Percentiles rank a stretch among this genome's conserved stretches.
These are phyloP conservation scores for Glossosoma conforme DNA, from an alignment of 1,140 invertebrate genomes.

Conservation along the genomic window DNA sequence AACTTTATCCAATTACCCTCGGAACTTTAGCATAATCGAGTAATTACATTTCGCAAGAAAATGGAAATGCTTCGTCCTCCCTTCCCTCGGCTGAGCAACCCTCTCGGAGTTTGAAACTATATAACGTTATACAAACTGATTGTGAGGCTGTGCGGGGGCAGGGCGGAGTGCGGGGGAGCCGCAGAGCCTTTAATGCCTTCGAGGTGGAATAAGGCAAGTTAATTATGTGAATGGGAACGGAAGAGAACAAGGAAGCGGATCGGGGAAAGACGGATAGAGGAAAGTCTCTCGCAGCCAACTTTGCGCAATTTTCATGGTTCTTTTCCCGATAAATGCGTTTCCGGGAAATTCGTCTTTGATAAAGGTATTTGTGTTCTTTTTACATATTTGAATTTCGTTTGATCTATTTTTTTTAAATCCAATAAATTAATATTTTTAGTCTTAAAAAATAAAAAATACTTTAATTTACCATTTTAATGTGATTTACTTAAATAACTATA, in stretches of 20 bases:
- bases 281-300: too few species aligned
- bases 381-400: too few species aligned
- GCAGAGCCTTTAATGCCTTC: slow-evolving; percentile 31
- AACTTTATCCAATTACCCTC: slow-evolving; percentile 28
- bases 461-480: too few species aligned
- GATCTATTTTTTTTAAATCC: too few species aligned
- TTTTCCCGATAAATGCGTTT: too few species aligned
- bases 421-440: too few species aligned
- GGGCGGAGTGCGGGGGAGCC: slow-evolving; percentile 1
- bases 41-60: slow-evolving; percentile 31
- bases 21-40: slow-evolving; percentile 27
- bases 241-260: slow-evolving; percentile 24
- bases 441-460: too few species aligned
- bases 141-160: slow-evolving; percentile 8
- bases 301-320: too few species aligned
- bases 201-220: slow-evolving; percentile 32
- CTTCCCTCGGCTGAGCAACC: background rate
- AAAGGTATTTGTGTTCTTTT: too few species aligned
- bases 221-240: slow-evolving; percentile 33
- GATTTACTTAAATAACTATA: too few species aligned
- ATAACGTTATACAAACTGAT: slow-evolving; percentile 26
- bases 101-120: slow-evolving; percentile 13
- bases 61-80: slow-evolving; percentile 24
- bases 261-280: slow-evolving; percentile 12
- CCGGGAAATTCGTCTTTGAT: too few species aligned